Evolutionary conservation across 2,797 vertebrate genomes (phyloP).

Genomic region (Ceyx erithaca): DNA sequence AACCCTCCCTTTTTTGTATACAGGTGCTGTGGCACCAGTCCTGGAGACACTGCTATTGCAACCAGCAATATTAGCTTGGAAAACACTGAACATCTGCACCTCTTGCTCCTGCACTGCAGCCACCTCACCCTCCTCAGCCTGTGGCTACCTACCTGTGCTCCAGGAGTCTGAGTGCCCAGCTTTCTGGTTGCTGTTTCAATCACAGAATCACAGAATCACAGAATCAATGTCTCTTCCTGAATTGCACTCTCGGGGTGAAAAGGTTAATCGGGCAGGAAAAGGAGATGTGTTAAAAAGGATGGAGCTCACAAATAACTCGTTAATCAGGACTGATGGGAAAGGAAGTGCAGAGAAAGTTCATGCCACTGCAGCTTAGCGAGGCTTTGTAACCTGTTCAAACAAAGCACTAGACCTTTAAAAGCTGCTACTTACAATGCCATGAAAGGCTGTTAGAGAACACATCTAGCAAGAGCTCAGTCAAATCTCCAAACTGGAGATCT

Average conservation of each 20-base stretch:
- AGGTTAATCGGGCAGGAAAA: slow-evolving; percentile 40
- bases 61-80: not conserved
- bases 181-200: not conserved
- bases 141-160: not conserved
- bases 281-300: not conserved
- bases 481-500: not conserved
- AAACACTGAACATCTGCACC: not conserved
- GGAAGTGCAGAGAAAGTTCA: slow-evolving; percentile 30
- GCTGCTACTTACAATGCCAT: not conserved
- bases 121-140: not conserved
- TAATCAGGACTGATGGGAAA: slow-evolving; percentile 36
- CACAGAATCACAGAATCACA: too few relatives aligned
- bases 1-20: not conserved
- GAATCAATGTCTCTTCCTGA: not conserved
- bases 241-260: not conserved
- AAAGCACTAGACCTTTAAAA: not conserved
- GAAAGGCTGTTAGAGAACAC: not conserved
- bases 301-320: slow-evolving; percentile 2
- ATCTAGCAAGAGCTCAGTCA: not conserved
- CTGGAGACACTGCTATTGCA: not conserved
- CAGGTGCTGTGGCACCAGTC: not conserved
- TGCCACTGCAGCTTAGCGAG: not conserved
- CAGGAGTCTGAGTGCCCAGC: not conserved
- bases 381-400: slow-evolving; percentile 29
- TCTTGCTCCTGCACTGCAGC: not conserved